These are phyloP conservation scores for Muntiacus muntjak DNA, from an alignment of 2,113 vertebrate genomes.

Conservation along the genomic window DNA sequence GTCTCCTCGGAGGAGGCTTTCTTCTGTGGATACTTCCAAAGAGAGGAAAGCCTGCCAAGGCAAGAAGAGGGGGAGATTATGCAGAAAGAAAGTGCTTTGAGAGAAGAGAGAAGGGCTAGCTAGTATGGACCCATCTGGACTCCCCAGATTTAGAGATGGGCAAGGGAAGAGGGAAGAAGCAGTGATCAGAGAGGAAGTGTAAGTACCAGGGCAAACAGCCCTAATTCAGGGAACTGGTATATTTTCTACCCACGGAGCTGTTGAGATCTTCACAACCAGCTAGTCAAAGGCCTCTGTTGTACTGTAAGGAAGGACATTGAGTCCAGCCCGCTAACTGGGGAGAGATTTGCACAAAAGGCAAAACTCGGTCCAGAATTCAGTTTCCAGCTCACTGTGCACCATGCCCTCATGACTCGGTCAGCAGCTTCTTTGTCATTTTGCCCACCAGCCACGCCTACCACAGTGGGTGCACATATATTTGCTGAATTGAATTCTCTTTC, in stretches of 20 bases:
- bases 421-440: background rate
- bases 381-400: background rate
- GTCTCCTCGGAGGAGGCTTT: background rate
- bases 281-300: background rate
- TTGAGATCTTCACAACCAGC: background rate
- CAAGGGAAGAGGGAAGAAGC: background rate
- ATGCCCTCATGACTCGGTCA: background rate
- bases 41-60: background rate
- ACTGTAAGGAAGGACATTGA: background rate
- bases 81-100: background rate
- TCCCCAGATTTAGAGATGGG: background rate
- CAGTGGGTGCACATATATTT: background rate
- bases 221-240: background rate
- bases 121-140: background rate
- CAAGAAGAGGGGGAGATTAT: background rate
- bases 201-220: background rate
- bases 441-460: too few relatives aligned
- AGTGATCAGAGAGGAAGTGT: background rate
- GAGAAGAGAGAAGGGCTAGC: background rate
- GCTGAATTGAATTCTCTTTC: background rate
- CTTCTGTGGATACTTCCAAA: background rate
- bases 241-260: background rate
- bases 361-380: background rate
- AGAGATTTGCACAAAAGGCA: background rate
- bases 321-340: background rate